Evolutionary conservation across 2,888 invertebrate genomes (phyloP).

Genomic region (Argyresthia goedartella): DNA sequence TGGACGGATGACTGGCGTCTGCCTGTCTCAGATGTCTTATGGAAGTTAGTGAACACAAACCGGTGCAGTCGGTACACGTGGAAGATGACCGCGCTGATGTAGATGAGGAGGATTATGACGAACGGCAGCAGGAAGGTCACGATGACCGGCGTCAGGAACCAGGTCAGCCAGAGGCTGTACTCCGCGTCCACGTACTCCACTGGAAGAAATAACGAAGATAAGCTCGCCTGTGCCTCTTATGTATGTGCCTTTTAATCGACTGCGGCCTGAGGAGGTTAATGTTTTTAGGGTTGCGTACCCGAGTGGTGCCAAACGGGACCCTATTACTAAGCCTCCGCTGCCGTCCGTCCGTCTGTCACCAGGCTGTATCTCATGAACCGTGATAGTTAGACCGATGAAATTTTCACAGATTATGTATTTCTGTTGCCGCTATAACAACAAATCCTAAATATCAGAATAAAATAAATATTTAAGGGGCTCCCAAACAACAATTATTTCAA

Average conservation of each 20-base stretch:
- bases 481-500: too few species aligned
- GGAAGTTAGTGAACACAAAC: constrained; percentile 66
- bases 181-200: constrained; percentile 87
- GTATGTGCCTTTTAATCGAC: neutral
- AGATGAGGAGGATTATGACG: constrained; percentile 84
- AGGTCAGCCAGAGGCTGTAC: constrained; percentile 86
- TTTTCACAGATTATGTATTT: too few species aligned
- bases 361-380: too few species aligned
- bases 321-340: too few species aligned
- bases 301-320: too few species aligned
- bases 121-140: constrained; percentile 88
- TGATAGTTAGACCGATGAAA: too few species aligned
- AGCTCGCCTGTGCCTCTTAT: neutral
- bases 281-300: neutral
- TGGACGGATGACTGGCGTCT: too few species aligned
- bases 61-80: constrained; percentile 90
- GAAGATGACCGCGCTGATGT: constrained; percentile 84
- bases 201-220: constrained; percentile 42
- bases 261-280: neutral
- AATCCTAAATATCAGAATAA: too few species aligned
- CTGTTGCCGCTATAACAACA: too few species aligned
- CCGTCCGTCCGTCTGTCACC: too few species aligned
- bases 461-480: too few species aligned
- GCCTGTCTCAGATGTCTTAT: too few species aligned
- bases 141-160: constrained; percentile 85